phyloP scores from a whole-genome alignment of 2,113 vertebrate genomes.

The Eretmochelys imbricata region DNA sequence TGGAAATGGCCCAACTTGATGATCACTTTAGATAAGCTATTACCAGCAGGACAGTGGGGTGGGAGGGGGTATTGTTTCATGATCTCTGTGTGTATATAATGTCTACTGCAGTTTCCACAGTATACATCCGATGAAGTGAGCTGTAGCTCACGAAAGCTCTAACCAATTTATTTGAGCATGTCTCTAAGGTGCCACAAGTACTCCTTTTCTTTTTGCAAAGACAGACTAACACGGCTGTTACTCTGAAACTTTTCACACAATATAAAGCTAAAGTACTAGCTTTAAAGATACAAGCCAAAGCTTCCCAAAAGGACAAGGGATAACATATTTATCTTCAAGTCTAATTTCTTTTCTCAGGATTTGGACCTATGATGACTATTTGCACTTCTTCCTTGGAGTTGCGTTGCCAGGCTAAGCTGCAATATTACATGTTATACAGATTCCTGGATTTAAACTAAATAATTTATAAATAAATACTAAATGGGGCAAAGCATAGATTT shows the following conservation, averaged over 20 bases:
- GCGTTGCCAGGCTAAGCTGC: not conserved
- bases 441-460: not conserved
- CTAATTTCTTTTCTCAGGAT: not conserved
- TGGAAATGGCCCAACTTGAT: too few species aligned
- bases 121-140: too few species aligned
- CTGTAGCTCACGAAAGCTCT: too few species aligned
- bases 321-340: not conserved
- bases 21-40: too few species aligned
- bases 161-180: too few species aligned
- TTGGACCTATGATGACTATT: not conserved
- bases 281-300: slow-evolving; percentile 28
- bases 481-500: not conserved
- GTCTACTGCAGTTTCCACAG: too few species aligned
- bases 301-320: slow-evolving; percentile 15
- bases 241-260: slow-evolving; percentile 3
- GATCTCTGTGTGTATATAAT: too few species aligned
- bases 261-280: not conserved
- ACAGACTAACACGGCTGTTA: too few species aligned
- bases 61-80: too few species aligned
- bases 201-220: too few species aligned
- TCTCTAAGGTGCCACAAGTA: too few species aligned
- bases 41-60: too few species aligned
- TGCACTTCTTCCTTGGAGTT: not conserved
- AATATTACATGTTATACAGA: not conserved
- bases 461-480: not conserved